A percentile compares a stretch with the other conserved stretches of the same genome.
Conservation (phyloP, 2,797 vertebrate species). For the Sebastes nivosus region DNA sequence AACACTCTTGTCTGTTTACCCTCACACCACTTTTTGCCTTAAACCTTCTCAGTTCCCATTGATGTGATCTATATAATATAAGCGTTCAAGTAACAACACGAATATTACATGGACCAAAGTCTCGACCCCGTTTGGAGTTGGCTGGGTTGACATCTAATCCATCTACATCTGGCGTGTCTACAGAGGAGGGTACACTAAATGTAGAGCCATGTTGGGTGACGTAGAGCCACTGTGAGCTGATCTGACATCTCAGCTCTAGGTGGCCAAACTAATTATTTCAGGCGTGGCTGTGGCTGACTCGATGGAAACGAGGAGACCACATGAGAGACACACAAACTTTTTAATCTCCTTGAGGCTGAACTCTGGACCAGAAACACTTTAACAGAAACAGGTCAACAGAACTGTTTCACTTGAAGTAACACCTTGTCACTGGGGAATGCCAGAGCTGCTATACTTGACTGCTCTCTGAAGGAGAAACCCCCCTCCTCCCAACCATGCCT, state of each 20-base stretch:
- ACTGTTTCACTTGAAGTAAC: constrained; percentile 46
- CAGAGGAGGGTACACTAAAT: constrained; percentile 1
- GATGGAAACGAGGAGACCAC: constrained; percentile 19
- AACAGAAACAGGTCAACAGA: constrained; percentile 18
- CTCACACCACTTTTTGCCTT: not conserved
- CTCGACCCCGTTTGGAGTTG: not conserved
- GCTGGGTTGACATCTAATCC: not conserved
- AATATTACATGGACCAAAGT: not conserved
- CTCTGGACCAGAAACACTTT: constrained; percentile 7
- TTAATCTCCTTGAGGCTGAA: constrained; percentile 17
- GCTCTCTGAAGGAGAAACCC: not conserved
- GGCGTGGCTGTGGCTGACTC: constrained; percentile 4
- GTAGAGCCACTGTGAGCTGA: not conserved
- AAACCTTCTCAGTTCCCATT: not conserved
- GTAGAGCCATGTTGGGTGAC: not conserved
- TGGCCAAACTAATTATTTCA: constrained; percentile 5
- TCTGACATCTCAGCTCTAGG: not conserved
- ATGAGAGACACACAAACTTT: constrained; percentile 20
- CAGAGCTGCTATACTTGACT: constrained; percentile 7
- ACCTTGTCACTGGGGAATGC: constrained; percentile 49
- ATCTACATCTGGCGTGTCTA: not conserved
- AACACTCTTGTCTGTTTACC: not conserved
- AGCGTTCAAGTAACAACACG: not conserved
- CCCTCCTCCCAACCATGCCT: not conserved
- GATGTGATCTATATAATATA: not conserved